Base-by-base conservation (phyloP, 1,140 invertebrate species). In the Aphis craccivora region DNA sequence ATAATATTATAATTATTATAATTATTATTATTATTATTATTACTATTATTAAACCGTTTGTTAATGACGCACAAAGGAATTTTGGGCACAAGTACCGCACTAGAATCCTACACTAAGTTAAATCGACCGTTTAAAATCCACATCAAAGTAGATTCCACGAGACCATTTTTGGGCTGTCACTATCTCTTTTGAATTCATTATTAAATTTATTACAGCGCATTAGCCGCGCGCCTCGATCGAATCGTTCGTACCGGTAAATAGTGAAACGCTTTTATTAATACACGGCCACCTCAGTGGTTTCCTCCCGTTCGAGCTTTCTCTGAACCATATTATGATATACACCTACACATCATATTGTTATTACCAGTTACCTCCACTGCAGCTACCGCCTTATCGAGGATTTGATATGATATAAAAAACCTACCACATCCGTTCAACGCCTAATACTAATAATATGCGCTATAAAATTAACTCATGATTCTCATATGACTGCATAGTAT, bases 111-210 rank as follows among this genome's bases (percentile, higher is more conserved):
- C 22, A 35, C 37, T 35, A 35, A 53, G 91, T 84, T 88, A 45
- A 88, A 87, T 89, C 93, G 84, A 89, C 53, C 60, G 83, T 93
- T 35, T 35, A 93, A 86, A 86, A 93, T 93, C 14, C 40, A 88
- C 81, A 93, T 93, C 81, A 93, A 86, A 86, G 81, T 88, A 35
- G 23, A 84, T 93, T 93, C 23, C 60, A 18, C 53, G 30, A 45
- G 37, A 45, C 60, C 87, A 37, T 92, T 89, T 90, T 93, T 9
- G 43, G 48, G 14, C 43, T 48, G 35, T 37, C 53, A 7, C n/a
- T 25, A 43, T 60, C 25, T 90, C 40, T 76, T 89, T 87, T 87
- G 45, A 90, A 93, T 93, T 89, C 67, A 35, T 93, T 76, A 81
- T 90, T 83, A 92, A 92, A 81, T 92, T 92, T 83, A 92, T 92